Conservation (phyloP, 2,113 vertebrate genomes). For the Phocoena phocoena region DNA sequence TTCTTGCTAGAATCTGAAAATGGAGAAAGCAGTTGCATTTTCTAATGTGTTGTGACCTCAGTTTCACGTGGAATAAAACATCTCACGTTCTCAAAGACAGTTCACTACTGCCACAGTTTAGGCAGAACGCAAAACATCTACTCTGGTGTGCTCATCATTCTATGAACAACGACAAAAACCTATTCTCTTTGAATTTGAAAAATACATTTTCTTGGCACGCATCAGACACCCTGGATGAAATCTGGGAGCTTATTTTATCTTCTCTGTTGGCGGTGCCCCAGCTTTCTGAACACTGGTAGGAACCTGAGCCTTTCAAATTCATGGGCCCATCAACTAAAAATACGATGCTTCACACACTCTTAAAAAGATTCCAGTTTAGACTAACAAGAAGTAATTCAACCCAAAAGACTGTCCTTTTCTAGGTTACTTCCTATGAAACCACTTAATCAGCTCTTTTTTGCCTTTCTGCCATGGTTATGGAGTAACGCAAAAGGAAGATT, state of each 20-base stretch:
- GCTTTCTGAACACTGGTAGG: slow-evolving; percentile 43
- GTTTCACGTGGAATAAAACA: slow-evolving; percentile 49
- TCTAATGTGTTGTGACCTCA: background rate
- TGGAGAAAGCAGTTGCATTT: slow-evolving; percentile 16
- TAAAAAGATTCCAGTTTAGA: slow-evolving; percentile 48
- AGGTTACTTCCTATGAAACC: slow-evolving; percentile 49
- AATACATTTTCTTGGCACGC: slow-evolving; percentile 48
- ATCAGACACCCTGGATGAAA: slow-evolving; percentile 12
- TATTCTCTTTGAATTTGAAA: slow-evolving; percentile 35
- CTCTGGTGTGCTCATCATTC: background rate
- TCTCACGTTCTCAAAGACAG: slow-evolving; percentile 20
- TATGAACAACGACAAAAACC: slow-evolving; percentile 20
- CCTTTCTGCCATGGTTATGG: slow-evolving; percentile 39
- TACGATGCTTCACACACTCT: background rate
- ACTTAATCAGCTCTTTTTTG: slow-evolving; percentile 62
- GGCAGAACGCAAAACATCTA: background rate
- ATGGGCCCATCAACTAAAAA: slow-evolving; percentile 64
- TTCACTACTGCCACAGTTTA: slow-evolving; percentile 51
- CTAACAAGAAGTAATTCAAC: slow-evolving; percentile 60
- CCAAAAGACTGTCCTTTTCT: slow-evolving; percentile 59
- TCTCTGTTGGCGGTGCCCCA: slow-evolving; percentile 59
- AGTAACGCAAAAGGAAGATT: slow-evolving; percentile 59
- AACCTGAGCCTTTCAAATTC: slow-evolving; percentile 67
- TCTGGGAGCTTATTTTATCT: slow-evolving; percentile 60
- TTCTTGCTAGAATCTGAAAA: slow-evolving; percentile 30